phyloP scores from a whole-genome alignment of 2,888 invertebrate species.

The Erebia palarica region DNA sequence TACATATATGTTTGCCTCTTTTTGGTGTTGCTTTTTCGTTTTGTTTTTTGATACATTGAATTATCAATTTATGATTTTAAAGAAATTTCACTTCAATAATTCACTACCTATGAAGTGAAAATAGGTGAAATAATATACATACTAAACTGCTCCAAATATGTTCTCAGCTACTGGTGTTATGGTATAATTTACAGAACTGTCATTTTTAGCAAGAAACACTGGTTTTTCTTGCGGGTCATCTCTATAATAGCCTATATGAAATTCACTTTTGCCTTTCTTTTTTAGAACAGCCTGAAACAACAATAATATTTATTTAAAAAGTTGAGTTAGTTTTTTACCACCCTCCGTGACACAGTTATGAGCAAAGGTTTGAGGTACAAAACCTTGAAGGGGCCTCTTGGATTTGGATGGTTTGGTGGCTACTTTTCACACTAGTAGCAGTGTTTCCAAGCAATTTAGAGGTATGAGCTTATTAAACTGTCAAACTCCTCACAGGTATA shows the following conservation, averaged over 20 bases:
- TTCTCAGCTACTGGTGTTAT: slow-evolving; percentile 89
- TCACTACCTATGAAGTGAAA: neutral
- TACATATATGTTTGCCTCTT: too few relatives aligned
- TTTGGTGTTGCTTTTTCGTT: too few relatives aligned
- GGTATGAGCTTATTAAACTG: too few relatives aligned
- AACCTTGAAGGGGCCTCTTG: too few relatives aligned
- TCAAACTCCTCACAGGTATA: neutral
- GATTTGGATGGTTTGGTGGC: too few relatives aligned
- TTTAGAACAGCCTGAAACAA: slow-evolving; percentile 85
- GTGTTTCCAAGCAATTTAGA: neutral
- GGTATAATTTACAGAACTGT: slow-evolving; percentile 85
- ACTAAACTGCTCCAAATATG: slow-evolving; percentile 91
- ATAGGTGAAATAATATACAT: slow-evolving; percentile 55
- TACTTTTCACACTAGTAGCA: too few relatives aligned
- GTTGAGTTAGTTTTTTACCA: neutral
- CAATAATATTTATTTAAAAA: slow-evolving; percentile 12
- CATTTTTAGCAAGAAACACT: slow-evolving; percentile 90
- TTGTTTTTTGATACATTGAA: too few relatives aligned
- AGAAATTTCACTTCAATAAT: too few relatives aligned
- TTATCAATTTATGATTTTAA: too few relatives aligned
- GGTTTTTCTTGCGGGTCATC: slow-evolving; percentile 90
- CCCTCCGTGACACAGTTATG: too few relatives aligned
- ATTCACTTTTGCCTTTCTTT: slow-evolving; percentile 85
- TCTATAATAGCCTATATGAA: slow-evolving; percentile 95
- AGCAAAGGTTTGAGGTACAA: too few relatives aligned